These are phyloP conservation scores for Agonopterix heracliana DNA, from an alignment of 2,888 invertebrate genomes.

Conservation along the genomic window DNA sequence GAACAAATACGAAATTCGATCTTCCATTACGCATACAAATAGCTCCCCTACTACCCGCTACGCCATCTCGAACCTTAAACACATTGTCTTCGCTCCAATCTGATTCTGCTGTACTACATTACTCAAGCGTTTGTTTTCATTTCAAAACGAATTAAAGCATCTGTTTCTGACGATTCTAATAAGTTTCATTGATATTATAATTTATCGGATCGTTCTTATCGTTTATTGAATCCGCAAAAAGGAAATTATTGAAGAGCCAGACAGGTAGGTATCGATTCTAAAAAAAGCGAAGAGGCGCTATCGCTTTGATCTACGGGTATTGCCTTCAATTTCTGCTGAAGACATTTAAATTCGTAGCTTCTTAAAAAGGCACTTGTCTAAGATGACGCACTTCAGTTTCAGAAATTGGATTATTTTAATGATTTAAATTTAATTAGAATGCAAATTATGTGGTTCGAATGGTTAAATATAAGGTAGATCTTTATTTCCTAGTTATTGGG, in stretches of 20 bases:
- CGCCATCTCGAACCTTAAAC: conserved; percentile 36
- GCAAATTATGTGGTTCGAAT: too few species aligned
- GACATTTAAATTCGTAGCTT: conserved; percentile 41
- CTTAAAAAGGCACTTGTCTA: conserved; percentile 23
- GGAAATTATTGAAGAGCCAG: conserved; percentile 42
- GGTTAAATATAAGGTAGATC: not conserved
- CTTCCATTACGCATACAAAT: conserved; percentile 74
- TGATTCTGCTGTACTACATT: conserved; percentile 31
- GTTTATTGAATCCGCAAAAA: conserved; percentile 52
- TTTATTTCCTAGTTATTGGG: not conserved
- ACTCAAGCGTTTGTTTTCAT: conserved; percentile 5
- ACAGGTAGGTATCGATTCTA: conserved; percentile 45
- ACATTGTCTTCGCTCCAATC: conserved; percentile 60
- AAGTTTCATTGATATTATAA: conserved; percentile 25
- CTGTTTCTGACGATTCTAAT: not conserved
- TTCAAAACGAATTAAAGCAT: not conserved
- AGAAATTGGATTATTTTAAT: conserved; percentile 21
- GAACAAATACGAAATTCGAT: conserved; percentile 76
- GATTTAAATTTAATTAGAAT: too few species aligned
- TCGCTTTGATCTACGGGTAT: conserved; percentile 48
- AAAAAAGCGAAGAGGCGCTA: conserved; percentile 44
- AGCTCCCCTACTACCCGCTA: conserved; percentile 45
- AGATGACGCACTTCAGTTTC: conserved; percentile 26
- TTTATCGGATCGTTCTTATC: conserved; percentile 38
- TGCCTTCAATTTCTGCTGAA: conserved; percentile 39